A percentile compares a stretch with the other conserved stretches of the same genome.
phyloP scores from a whole-genome alignment of 2,797 vertebrate species.

The Darevskia nairensis region DNA sequence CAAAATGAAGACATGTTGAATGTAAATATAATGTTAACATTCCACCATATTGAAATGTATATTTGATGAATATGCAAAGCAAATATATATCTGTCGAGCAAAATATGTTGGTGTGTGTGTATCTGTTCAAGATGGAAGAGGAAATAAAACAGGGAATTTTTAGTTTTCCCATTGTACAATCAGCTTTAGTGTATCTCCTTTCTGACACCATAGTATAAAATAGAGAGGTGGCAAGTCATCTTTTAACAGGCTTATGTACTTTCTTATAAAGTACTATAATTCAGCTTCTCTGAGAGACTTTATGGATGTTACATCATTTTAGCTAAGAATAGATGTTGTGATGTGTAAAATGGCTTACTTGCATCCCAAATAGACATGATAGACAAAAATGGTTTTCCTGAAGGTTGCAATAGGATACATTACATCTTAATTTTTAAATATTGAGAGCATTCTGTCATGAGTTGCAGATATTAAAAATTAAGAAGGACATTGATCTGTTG shows the following conservation, averaged over 20 bases:
- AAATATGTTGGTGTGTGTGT: neutral
- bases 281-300: constrained; percentile 66
- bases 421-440: constrained; percentile 38
- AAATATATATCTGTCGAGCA: neutral
- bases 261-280: constrained; percentile 31
- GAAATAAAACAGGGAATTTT: neutral
- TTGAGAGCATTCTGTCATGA: neutral
- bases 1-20: neutral
- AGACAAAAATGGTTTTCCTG: constrained; percentile 56
- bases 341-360: constrained; percentile 61
- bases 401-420: constrained; percentile 53
- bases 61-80: neutral
- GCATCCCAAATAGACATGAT: constrained; percentile 54
- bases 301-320: constrained; percentile 67
- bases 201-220: neutral
- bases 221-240: constrained; percentile 18
- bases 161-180: neutral
- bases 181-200: neutral
- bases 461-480: neutral
- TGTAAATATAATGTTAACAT: neutral
- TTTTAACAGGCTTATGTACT: constrained; percentile 32
- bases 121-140: too few species aligned
- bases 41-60: too few species aligned
- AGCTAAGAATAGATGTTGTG: constrained; percentile 64
- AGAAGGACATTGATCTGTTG: constrained; percentile 51